Conservation (phyloP, 2,888 invertebrate genomes). For the Caenorhabditis sinica region DNA sequence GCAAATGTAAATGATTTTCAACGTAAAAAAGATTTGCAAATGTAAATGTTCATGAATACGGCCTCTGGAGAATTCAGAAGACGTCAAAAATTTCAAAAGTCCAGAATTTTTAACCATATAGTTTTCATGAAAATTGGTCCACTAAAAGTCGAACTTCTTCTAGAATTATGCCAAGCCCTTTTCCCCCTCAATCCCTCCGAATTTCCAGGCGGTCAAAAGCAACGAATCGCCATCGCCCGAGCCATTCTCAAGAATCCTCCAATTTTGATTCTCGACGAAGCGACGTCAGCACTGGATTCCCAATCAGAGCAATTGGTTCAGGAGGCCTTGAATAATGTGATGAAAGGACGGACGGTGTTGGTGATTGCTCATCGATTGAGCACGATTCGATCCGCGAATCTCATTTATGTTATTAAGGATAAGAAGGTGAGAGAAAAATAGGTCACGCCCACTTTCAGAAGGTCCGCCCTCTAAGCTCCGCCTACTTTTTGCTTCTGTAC, state of each 20-base stretch:
- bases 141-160: not conserved
- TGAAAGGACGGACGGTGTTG: slow-evolving; percentile 91
- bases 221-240: slow-evolving; percentile 95
- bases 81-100: too few relatives aligned
- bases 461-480: too few relatives aligned
- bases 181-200: too few relatives aligned
- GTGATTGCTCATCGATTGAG: slow-evolving; percentile 96
- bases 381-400: slow-evolving; percentile 93
- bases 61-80: too few relatives aligned
- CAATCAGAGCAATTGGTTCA: slow-evolving; percentile 78
- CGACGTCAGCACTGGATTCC: slow-evolving; percentile 91
- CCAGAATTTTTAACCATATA: too few relatives aligned
- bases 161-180: too few relatives aligned
- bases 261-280: slow-evolving; percentile 91
- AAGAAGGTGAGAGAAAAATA: slow-evolving; percentile 88
- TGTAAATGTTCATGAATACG: too few relatives aligned
- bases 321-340: slow-evolving; percentile 91
- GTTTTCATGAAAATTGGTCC: not conserved
- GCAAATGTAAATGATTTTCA: too few relatives aligned
- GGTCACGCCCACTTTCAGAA: too few relatives aligned
- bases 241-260: slow-evolving; percentile 94
- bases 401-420: slow-evolving; percentile 92
- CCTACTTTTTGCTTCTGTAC: too few relatives aligned
- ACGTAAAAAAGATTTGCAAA: too few relatives aligned
- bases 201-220: slow-evolving; percentile 88